Conservation (phyloP, 2,113 vertebrate genomes). For the Prochilodus magdalenae region DNA sequence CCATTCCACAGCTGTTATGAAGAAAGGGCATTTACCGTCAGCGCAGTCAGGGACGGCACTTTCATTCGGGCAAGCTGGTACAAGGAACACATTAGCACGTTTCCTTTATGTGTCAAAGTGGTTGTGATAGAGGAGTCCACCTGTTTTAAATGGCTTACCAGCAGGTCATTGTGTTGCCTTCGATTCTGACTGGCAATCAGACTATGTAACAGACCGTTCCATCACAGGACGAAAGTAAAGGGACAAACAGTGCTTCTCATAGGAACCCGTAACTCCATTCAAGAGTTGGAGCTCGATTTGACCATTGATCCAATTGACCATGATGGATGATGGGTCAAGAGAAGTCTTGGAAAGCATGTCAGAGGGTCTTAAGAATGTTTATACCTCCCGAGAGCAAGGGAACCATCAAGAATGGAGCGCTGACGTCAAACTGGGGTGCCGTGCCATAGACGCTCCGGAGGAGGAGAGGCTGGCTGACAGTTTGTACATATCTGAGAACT, state of each 20-base stretch:
- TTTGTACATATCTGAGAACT: neutral
- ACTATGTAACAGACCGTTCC: neutral
- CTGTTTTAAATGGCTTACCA: neutral
- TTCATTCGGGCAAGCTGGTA: neutral
- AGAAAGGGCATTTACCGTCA: slow-evolving; percentile 1
- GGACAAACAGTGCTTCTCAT: neutral
- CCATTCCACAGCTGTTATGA: slow-evolving; percentile 16
- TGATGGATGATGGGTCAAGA: too few relatives aligned
- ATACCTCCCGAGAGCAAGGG: neutral
- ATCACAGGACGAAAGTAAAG: neutral
- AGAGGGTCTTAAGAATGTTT: too few relatives aligned
- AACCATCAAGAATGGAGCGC: neutral
- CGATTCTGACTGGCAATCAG: neutral
- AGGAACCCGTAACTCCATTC: too few relatives aligned
- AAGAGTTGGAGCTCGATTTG: too few relatives aligned
- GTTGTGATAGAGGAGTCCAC: neutral
- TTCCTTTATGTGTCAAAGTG: neutral
- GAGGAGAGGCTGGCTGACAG: slow-evolving; percentile 6
- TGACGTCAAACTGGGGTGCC: neutral
- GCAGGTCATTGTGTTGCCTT: neutral
- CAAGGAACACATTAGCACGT: neutral
- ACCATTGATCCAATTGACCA: too few relatives aligned
- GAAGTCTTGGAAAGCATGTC: too few relatives aligned
- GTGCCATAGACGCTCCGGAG: neutral
- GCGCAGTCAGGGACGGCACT: neutral